A percentile compares a stretch with the other conserved stretches of the same genome.
These are phyloP conservation scores for Porites evermanni DNA, from an alignment of 92 coral and sea anemone species.

Conservation along the genomic window DNA sequence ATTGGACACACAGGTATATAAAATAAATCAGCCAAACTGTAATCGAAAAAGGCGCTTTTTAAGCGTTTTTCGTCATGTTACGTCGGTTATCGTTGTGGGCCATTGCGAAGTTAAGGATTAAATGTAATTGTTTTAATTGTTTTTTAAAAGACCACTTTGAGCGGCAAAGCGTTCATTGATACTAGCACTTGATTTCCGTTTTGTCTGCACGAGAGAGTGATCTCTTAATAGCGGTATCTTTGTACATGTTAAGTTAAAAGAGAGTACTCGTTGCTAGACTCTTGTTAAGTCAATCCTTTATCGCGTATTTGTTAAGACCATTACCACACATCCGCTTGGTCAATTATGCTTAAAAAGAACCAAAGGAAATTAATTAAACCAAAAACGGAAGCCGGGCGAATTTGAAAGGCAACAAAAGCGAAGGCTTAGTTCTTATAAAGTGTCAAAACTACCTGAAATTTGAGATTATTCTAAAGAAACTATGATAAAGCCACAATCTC, in stretches of 20 bases:
- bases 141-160: neutral
- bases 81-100: neutral
- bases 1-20: neutral
- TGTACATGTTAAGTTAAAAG: neutral
- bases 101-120: neutral
- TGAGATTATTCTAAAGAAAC: neutral
- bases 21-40: neutral
- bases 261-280: neutral
- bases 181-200: neutral
- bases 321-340: constrained; percentile 29
- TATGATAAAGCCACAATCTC: constrained; percentile 2
- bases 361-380: constrained; percentile 25
- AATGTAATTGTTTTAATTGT: constrained; percentile 5
- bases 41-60: neutral
- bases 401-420: constrained; percentile 5
- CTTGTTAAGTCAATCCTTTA: neutral
- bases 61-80: neutral
- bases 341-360: constrained; percentile 19
- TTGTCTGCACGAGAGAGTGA: neutral
- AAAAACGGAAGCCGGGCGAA: constrained; percentile 11
- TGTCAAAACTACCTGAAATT: neutral
- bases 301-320: constrained; percentile 2
- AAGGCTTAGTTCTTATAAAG: neutral
- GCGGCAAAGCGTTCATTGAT: neutral
- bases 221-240: neutral